Evolutionary conservation across 2,888 invertebrate genomes (phyloP), one percentile per base, ranked within the genome.

Genomic region (Flexamia atlantica): DNA sequence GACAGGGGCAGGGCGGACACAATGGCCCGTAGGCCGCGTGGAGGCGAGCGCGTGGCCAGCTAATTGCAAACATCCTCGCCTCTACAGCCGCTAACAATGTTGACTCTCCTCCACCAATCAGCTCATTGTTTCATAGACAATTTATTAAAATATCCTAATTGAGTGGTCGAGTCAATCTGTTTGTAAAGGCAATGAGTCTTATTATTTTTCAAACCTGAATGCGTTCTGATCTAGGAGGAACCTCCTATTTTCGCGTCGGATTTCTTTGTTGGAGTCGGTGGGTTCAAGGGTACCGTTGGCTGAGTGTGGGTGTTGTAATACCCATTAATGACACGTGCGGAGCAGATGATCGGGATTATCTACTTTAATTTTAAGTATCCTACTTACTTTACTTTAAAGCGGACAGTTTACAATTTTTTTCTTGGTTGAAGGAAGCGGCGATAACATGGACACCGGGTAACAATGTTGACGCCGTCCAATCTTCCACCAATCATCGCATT

Each of bases 121-220:
- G 23, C 23, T 57, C 57, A 79, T 79, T 79, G 79, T 79, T 57
- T 53, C 79, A 53, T 79, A 17, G 79, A 30, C 79, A 20, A 79
- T 79, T 57, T 57, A 79, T 79, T 79, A 79, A 79, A 79, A 57
- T 79, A 79, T 57, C 20, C 76, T 79, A 79, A 79, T 79, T 79
- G 79, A 79, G 57, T 23, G 42, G 23, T 46, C 42, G 74, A 14
- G 74, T 46, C 36, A 36, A 36, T 17, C 46, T 4, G 14, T 46
- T 46, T 14, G 42, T 14, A 10, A 36, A 17, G 20, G 20, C 57
- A 12, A 79, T 79, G n/a, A 79, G 79, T 79, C 57, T 36, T 53
- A 46, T 79, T 53, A 79, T 57, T 79, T 28, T 28, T 25, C 32
- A 32, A 32, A 53, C 30, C 50, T 14, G 36, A 72, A 30, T 20